These are phyloP conservation scores for Tolmerus cingulatus DNA, from an alignment of 2,888 invertebrate genomes.

Conservation along the genomic window DNA sequence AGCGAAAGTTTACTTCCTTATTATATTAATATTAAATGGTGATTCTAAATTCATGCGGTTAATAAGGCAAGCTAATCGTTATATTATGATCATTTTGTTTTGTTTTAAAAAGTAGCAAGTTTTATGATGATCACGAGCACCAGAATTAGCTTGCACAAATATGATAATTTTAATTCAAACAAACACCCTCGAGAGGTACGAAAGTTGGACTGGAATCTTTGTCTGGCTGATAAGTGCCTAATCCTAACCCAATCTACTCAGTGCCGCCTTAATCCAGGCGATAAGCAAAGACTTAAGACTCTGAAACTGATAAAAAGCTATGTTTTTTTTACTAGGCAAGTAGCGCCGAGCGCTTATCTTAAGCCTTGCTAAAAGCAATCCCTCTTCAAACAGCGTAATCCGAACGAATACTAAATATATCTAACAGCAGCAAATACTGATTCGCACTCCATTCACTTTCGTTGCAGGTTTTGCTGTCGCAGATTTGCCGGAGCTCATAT, in stretches of 20 bases:
- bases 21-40: neutral
- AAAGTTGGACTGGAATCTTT: neutral
- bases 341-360: neutral
- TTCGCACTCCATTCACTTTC: slow-evolving; percentile 7
- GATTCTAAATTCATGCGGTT: neutral
- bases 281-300: neutral
- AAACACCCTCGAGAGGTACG: neutral
- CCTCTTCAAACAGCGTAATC: neutral
- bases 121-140: neutral
- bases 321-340: neutral
- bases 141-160: neutral
- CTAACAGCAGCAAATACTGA: neutral
- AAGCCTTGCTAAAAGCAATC: slow-evolving; percentile 4
- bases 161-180: neutral
- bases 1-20: neutral
- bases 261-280: neutral
- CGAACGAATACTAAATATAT: neutral
- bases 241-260: slow-evolving; percentile 12
- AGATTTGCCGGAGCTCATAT: slow-evolving; percentile 82
- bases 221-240: neutral
- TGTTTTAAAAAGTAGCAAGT: neutral
- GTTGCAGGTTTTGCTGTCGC: slow-evolving; percentile 78
- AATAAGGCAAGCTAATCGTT: neutral
- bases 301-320: neutral
- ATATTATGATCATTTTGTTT: neutral